Evolutionary conservation across 2,113 vertebrate genomes (phyloP), one percentile per base, ranked within the genome.

Genomic region (Erpornis zantholeuca): DNA sequence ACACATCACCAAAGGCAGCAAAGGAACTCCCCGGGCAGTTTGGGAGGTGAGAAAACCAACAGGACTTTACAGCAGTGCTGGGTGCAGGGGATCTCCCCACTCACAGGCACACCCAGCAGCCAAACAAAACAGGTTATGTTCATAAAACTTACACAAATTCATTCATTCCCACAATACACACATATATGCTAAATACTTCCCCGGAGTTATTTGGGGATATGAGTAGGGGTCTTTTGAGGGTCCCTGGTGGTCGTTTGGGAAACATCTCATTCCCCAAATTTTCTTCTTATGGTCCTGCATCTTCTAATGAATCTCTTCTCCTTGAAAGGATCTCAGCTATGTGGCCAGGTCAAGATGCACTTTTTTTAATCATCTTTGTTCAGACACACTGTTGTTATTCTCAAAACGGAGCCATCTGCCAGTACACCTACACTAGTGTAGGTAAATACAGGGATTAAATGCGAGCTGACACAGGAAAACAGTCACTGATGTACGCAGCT

Each of bases 141-240:
- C 19, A 24, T 4, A 4, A 12, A 33, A 15, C 11, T 17, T 9
- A 31, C 9, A n/a, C 13, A 40, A 16, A 54, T 40, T 5, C 40
- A 7, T 61, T 33, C 15, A 38, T 28, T 12, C 23, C 3, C 33
- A 10, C 6, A 12, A 22, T 19, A 25, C 21, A 20, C 29, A 16
- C 5, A 22, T 5, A 49, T 6, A 49, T 8, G 15, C 18, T 77
- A 49, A 63, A 42, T 35, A 19, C 10, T 31, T 28, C 22, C 15
- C 3, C 0, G 0, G 47, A 15, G 1, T 31, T 40, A 15, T 61
- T 0, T 9, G 20, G 9, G 11, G 38, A 38, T 49, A 38, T 11
- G 27, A 49, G 16, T 2, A 11, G 6, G 6, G 3, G 2, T 45
- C 24, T 54, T 68, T 22, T n/a, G 47, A 27, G 24, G 9, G 29